Evolutionary conservation across 1,140 invertebrate species (phyloP).

Genomic region (Diachasma alloeum): DNA sequence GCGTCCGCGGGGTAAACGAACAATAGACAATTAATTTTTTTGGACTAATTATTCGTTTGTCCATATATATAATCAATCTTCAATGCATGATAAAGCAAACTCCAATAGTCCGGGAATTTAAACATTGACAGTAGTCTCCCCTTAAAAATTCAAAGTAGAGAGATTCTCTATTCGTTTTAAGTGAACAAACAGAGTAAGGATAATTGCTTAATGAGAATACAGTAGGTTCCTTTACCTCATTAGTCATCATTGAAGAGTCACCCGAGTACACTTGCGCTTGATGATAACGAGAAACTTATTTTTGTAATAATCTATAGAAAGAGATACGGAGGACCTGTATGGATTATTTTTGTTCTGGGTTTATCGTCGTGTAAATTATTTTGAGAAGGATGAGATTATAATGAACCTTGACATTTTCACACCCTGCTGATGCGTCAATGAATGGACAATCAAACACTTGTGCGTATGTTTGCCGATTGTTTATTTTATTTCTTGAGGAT

Average conservation of each 20-base stretch:
- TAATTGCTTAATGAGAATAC: not conserved
- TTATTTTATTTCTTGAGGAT: not conserved
- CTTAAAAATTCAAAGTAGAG: not conserved
- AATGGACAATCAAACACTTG: not conserved
- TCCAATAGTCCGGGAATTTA: too few species aligned
- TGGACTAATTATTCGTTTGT: too few species aligned
- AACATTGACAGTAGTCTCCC: too few species aligned
- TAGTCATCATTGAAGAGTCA: not conserved
- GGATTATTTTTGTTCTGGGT: slow-evolving; percentile 8
- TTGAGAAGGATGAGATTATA: not conserved
- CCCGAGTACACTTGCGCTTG: not conserved
- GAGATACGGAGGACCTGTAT: not conserved
- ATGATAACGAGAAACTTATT: not conserved
- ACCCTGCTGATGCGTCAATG: not conserved
- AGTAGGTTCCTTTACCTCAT: not conserved
- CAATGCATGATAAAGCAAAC: too few species aligned
- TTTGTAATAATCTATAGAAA: not conserved
- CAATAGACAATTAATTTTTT: too few species aligned
- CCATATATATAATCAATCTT: too few species aligned
- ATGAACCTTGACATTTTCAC: not conserved
- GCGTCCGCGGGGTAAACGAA: too few species aligned
- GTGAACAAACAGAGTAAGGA: not conserved
- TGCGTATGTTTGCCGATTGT: not conserved
- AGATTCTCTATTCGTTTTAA: not conserved
- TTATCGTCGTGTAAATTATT: slow-evolving; percentile 18